Evolutionary conservation across 2,797 vertebrate genomes (phyloP), one percentile per base, ranked within the genome.

Genomic region (Momotus momota): DNA sequence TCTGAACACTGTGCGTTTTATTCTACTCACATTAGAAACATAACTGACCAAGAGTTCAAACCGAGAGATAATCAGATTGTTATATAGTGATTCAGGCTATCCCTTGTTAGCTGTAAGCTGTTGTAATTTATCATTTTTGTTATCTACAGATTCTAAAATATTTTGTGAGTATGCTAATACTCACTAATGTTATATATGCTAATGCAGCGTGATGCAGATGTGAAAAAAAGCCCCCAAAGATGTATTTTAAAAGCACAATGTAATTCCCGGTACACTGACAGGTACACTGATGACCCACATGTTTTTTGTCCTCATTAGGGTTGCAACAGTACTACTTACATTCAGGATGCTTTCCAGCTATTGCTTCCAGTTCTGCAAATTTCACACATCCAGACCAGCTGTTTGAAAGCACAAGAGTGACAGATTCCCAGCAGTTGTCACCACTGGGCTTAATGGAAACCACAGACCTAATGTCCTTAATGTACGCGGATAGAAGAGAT

Each of bases 341-440:
- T 99, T 90, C 98, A 99, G 89, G 99, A 99, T 61, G 99, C 99
- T 73, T 99, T 99, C 98, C 99, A 99, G 97, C 98, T 99, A 94
- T 97, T 99, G 96, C 98, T 99, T 95, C 99, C 99, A 3, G 95
- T 99, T 86, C 98, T 99, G 88, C 99, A 99, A 93, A 98, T 99
- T 74, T 99, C 99, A 29, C 98, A 99, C 69, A 98, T 99, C 95
- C 99, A 99, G 96, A 98, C 94, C 85, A 98, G 94, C 84, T 97
- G 97, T 98, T 94, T 91, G 65, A 96, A 98, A 96, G 52, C 77
- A 35, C 95, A 89, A 25, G 86, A 78, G 5, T 92, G 88, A 96
- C 73, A 46, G 21, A 57, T 62, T 86, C 38, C 65, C 21, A 41
- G 55, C 46, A 79, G 60, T 5, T 88, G 86, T 64, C 67, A 70